Evolutionary conservation across 2,888 invertebrate species (phyloP), one percentile per base, ranked within the genome.

Genomic region (Trachelus iudaicus): DNA sequence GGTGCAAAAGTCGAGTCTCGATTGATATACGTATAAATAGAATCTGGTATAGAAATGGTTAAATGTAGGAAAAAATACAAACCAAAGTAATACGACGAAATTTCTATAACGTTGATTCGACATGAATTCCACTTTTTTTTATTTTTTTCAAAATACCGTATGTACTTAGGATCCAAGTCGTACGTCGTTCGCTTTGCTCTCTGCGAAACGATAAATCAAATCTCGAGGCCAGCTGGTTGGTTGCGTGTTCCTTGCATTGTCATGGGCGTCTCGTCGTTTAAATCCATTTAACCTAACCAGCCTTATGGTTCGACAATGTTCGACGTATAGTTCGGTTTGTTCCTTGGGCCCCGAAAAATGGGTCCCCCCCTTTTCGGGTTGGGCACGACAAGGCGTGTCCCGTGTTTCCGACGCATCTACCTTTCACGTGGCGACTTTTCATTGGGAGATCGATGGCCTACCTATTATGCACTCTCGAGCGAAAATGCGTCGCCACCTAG

Each of bases 171-270:
- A 84, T 77, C 34, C 35, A 15, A 30, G 69, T 73, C 34, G 35
- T 69, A 15, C 73, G 35, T 71, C 37, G 15, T 69, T 76, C 78
- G 68, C 74, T 71, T n/a, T 75, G 33, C 71, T 11, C 75, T 79
- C 81, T 73, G 75, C 34, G 40, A 71, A 78, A 71, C 83, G 85
- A 85, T 85, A 85, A 85, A 85, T 85, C 85, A 82, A 85, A 83
- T 83, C 80, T 69, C 33, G 80, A 69, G 78, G 79, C 81, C 85
- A 85, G 85, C 85, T 85, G 85, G 74, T 74, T 81, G 81, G 81
- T 85, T 85, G 84, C 85, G 84, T 83, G 85, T 85, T 75, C 76
- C 76, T 77, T 80, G 77, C 83, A 83, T 85, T 85, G 85, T 85
- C 80, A 81, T 73, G 69, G 35, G 71, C 77, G 76, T 77, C 74